Percentiles rank a stretch among this genome's conserved stretches.
Conservation (phyloP, 2,888 invertebrate genomes). For the Lordiphosa andalusiaca region DNA sequence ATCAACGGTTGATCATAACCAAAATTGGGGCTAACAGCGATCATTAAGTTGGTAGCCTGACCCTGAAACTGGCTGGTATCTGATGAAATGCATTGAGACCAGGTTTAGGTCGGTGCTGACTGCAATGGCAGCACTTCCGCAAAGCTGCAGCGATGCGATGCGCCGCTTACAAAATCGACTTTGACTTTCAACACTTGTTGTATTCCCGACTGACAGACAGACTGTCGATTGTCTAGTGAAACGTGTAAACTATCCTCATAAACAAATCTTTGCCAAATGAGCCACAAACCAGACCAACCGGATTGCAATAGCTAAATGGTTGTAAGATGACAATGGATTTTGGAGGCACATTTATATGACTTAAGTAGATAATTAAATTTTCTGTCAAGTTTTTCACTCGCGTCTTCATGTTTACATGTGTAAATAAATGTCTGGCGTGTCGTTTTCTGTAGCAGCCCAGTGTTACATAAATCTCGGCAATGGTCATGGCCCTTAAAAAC, state of each 20-base stretch:
- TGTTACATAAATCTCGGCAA: slow-evolving; percentile 70
- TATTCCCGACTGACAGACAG: slow-evolving; percentile 8
- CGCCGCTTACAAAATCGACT: slow-evolving; percentile 36
- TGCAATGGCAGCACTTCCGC: slow-evolving; percentile 21
- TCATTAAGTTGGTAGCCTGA: slow-evolving; percentile 42
- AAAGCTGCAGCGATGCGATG: slow-evolving; percentile 5
- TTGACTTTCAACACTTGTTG: slow-evolving; percentile 38
- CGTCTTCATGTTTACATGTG: slow-evolving; percentile 22
- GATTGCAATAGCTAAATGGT: slow-evolving; percentile 10
- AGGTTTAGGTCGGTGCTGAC: slow-evolving; percentile 9
- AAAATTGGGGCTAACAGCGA: slow-evolving; percentile 17
- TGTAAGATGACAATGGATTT: slow-evolving; percentile 12
- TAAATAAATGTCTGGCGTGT: slow-evolving; percentile 3
- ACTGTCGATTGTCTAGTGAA: not conserved
- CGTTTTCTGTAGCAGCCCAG: slow-evolving; percentile 35
- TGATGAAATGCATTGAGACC: slow-evolving; percentile 52
- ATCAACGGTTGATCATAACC: not conserved
- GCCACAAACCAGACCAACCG: slow-evolving; percentile 9
- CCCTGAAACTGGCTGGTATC: slow-evolving; percentile 49
- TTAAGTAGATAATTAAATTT: slow-evolving; percentile 58
- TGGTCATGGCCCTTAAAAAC: slow-evolving; percentile 24
- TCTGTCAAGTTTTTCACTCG: slow-evolving; percentile 47
- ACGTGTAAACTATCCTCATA: slow-evolving; percentile 1
- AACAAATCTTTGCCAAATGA: slow-evolving; percentile 12
- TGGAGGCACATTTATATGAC: slow-evolving; percentile 7